A percentile compares a stretch with the other conserved stretches of the same genome.
These are phyloP conservation scores for Drosophila bunnanda DNA, from an alignment of 2,888 invertebrate species.

Conservation along the genomic window DNA sequence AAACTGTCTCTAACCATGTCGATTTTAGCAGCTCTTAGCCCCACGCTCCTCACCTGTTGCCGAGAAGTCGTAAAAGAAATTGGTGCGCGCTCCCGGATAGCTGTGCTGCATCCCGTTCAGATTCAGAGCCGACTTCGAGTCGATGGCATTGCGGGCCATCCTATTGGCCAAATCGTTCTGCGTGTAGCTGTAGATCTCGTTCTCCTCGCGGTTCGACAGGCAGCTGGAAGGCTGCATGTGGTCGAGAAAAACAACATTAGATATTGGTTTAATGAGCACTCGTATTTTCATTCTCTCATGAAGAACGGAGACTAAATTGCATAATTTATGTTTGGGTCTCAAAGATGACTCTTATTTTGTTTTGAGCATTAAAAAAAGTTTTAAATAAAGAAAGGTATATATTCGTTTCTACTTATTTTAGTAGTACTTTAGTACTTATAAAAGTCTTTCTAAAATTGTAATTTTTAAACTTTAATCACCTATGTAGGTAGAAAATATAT, in stretches of 20 bases:
- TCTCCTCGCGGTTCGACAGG: constrained; percentile 95
- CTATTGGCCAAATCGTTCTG: constrained; percentile 93
- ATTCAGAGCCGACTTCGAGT: constrained; percentile 87
- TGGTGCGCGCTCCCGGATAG: constrained; percentile 83
- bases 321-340: too few relatives aligned
- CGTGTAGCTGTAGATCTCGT: constrained; percentile 95
- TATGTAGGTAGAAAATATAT: too few relatives aligned
- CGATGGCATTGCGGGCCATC: constrained; percentile 87
- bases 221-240: constrained; percentile 92
- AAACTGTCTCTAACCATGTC: constrained; percentile 57
- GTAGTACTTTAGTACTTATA: neutral
- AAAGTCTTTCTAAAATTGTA: neutral
- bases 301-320: neutral
- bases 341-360: neutral
- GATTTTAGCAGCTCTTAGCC: constrained; percentile 1
- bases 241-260: constrained; percentile 4
- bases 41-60: constrained; percentile 82
- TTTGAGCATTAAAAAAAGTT: neutral
- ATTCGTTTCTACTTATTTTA: too few relatives aligned
- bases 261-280: constrained; percentile 6
- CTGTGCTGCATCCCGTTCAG: constrained; percentile 84
- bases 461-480: too few relatives aligned
- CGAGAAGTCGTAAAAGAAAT: constrained; percentile 85
- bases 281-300: too few relatives aligned
- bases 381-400: too few relatives aligned